Percentiles rank a stretch among this genome's conserved stretches.
phyloP scores from a whole-genome alignment of 2,113 vertebrate species.

The Ramphastos sulfuratus region DNA sequence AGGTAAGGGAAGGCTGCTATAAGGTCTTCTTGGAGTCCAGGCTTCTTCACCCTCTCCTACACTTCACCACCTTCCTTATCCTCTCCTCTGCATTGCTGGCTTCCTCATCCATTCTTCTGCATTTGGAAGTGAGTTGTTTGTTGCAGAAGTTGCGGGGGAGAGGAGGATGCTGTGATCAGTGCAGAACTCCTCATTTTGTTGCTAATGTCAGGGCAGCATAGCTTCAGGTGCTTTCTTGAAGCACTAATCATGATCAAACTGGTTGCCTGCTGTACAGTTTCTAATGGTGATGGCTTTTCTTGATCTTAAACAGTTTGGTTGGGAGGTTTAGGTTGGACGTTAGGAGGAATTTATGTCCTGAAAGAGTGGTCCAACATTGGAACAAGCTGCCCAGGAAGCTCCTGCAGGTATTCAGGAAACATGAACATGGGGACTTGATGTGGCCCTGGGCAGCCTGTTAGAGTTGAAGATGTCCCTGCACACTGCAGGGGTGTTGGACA shows the following conservation, averaged over 20 bases:
- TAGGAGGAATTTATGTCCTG: too few species aligned
- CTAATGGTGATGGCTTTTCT: rapidly evolving
- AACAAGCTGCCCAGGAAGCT: too few species aligned
- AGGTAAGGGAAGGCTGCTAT: too few species aligned
- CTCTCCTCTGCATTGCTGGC: background rate
- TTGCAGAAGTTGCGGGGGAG: background rate
- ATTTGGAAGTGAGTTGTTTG: background rate
- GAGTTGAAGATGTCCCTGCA: too few species aligned
- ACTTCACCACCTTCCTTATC: background rate
- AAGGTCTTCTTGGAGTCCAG: too few species aligned
- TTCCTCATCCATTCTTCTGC: background rate
- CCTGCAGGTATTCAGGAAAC: too few species aligned
- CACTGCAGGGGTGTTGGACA: too few species aligned
- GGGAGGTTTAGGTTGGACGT: too few species aligned
- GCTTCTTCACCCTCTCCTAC: too few species aligned
- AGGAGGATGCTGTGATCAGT: background rate
- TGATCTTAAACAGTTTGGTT: background rate
- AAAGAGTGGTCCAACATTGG: too few species aligned
- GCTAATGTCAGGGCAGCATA: background rate
- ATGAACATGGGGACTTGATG: too few species aligned
- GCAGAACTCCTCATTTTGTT: background rate
- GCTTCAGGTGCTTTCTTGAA: rapidly evolving
- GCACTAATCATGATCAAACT: rapidly evolving
- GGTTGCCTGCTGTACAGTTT: rapidly evolving
- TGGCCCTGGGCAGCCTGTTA: too few species aligned